Evolutionary conservation across 2,113 vertebrate species (phyloP).

Genomic region (Pteronura brasiliensis): DNA sequence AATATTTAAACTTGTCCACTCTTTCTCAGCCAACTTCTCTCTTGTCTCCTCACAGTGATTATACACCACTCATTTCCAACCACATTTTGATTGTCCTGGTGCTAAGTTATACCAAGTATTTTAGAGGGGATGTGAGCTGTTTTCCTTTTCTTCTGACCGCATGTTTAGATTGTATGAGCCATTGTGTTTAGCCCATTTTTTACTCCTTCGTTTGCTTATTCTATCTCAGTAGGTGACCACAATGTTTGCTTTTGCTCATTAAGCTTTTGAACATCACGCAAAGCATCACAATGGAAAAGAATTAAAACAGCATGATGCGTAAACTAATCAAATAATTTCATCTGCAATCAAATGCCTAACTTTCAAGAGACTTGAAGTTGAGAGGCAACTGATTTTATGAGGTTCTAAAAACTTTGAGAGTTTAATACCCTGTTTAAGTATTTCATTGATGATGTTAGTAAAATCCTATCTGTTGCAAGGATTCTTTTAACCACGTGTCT

Average conservation of each 20-base stretch:
- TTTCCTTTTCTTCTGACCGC: constrained; percentile 46
- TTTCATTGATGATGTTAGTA: neutral
- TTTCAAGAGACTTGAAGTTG: neutral
- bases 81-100: constrained; percentile 15
- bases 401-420: neutral
- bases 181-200: constrained; percentile 1
- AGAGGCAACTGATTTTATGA: neutral
- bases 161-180: constrained; percentile 54
- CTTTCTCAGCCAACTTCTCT: constrained; percentile 41
- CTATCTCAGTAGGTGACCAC: constrained; percentile 4
- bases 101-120: constrained; percentile 27
- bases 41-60: constrained; percentile 29
- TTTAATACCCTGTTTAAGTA: constrained; percentile 1
- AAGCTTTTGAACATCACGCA: constrained; percentile 16
- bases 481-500: neutral
- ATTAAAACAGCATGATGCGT: neutral
- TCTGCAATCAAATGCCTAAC: neutral
- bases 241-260: constrained; percentile 55
- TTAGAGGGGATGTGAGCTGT: constrained; percentile 12
- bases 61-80: neutral
- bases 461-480: neutral
- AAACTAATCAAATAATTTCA: neutral
- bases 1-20: neutral
- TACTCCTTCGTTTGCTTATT: constrained; percentile 33
- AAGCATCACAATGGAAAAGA: neutral